A percentile compares a stretch with the other conserved stretches of the same genome.
Conservation (phyloP, 2,797 vertebrate species). For the Anableps anableps region DNA sequence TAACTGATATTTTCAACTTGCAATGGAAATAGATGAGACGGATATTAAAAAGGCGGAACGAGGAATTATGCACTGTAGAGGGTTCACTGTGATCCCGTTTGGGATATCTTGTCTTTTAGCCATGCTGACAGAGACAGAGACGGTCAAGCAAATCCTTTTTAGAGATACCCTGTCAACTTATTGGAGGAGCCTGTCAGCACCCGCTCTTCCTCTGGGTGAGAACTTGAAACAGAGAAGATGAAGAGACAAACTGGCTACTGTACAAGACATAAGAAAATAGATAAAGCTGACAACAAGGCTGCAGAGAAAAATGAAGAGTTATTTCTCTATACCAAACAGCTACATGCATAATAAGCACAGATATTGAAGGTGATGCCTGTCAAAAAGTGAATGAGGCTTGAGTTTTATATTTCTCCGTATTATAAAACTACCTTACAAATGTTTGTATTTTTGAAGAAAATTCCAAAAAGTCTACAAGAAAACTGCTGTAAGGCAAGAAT, state of each 20-base stretch:
- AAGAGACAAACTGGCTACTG: slow-evolving; percentile 18
- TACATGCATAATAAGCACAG: neutral
- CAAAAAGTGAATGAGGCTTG: neutral
- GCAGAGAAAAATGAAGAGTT: neutral
- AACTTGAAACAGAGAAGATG: slow-evolving; percentile 18
- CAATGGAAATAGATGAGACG: neutral
- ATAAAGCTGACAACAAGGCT: slow-evolving; percentile 15
- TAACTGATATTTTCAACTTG: slow-evolving; percentile 6
- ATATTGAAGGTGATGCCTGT: neutral
- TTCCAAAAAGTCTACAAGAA: neutral
- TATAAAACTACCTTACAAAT: neutral
- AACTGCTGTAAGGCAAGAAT: neutral
- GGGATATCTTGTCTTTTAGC: slow-evolving; percentile 32
- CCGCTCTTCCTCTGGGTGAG: slow-evolving; percentile 27
- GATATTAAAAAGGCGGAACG: slow-evolving; percentile 14
- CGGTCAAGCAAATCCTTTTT: slow-evolving; percentile 47
- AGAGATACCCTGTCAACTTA: slow-evolving; percentile 40
- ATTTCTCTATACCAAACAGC: neutral
- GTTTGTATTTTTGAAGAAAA: neutral
- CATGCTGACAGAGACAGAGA: slow-evolving; percentile 29
- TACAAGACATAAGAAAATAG: neutral
- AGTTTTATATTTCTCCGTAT: neutral
- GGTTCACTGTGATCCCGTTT: slow-evolving; percentile 7
- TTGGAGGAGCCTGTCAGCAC: slow-evolving; percentile 33
- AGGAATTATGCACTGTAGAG: neutral